phyloP scores from a whole-genome alignment of 2,797 vertebrate species.

The Monodelphis domestica region DNA sequence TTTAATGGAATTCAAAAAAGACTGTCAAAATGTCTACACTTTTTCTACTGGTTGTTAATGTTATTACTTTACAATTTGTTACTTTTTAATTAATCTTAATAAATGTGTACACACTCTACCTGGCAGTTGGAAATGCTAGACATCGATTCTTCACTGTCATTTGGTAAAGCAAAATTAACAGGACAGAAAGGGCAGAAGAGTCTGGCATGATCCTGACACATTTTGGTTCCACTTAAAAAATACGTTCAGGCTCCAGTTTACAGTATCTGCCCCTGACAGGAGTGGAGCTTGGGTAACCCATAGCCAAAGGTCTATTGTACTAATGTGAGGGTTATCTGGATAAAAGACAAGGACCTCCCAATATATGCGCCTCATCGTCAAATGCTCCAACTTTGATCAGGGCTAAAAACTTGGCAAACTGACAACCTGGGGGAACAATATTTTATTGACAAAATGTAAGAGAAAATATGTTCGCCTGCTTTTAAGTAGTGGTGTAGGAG shows the following conservation, averaged over 20 bases:
- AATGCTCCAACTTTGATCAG: constrained; percentile 8
- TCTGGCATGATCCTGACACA: constrained; percentile 65
- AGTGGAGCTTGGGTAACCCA: not conserved
- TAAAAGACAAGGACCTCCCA: not conserved
- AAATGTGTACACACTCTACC: constrained; percentile 85
- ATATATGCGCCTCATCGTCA: not conserved
- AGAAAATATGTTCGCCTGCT: constrained; percentile 49
- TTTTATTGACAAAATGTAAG: constrained; percentile 66
- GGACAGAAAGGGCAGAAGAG: constrained; percentile 76
- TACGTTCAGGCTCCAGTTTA: constrained; percentile 72
- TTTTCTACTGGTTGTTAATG: constrained; percentile 93
- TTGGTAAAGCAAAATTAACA: constrained; percentile 79
- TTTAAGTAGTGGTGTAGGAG: constrained; percentile 70
- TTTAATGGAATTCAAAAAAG: constrained; percentile 98
- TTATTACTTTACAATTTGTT: constrained; percentile 90
- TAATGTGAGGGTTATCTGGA: fast-evolving
- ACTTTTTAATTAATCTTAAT: constrained; percentile 92
- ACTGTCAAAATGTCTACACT: constrained; percentile 94
- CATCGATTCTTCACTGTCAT: constrained; percentile 80
- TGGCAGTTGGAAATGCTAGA: constrained; percentile 82
- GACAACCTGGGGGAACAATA: constrained; percentile 59
- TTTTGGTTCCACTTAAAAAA: constrained; percentile 78
- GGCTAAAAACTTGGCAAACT: constrained; percentile 14
- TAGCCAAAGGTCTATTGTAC: not conserved
- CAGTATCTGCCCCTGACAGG: constrained; percentile 46